phyloP scores from a whole-genome alignment of 2,888 invertebrate genomes.

The Sturmia bella region DNA sequence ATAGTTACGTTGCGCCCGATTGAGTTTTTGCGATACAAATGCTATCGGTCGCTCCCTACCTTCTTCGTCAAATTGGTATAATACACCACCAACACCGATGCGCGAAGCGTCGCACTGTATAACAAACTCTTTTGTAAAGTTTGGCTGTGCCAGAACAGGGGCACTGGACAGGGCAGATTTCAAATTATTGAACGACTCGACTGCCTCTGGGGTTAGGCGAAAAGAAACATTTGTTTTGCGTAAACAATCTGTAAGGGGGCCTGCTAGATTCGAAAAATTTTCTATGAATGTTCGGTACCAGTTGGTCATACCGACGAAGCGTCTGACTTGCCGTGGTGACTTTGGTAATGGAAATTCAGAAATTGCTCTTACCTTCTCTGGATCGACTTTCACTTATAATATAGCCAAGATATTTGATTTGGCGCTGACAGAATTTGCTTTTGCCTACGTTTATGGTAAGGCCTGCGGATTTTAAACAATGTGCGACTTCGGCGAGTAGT shows the following conservation, averaged over 20 bases:
- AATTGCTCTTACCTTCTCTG: constrained; percentile 23
- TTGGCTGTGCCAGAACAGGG: background rate
- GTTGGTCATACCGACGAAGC: constrained; percentile 1
- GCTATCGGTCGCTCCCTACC: background rate
- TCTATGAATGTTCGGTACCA: constrained; percentile 3
- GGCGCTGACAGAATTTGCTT: background rate
- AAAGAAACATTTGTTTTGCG: background rate
- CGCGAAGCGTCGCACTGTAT: background rate
- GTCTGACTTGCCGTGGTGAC: constrained; percentile 23
- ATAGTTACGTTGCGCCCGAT: background rate
- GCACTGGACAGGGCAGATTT: background rate
- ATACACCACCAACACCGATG: background rate
- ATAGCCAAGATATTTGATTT: constrained; percentile 52
- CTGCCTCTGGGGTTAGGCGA: background rate
- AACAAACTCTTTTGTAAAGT: background rate
- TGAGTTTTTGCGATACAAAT: background rate
- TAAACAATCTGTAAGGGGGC: background rate
- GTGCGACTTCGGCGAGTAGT: background rate
- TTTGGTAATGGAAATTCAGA: constrained; percentile 50
- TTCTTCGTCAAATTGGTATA: background rate
- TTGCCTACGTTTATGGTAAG: constrained; percentile 58
- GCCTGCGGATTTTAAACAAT: background rate
- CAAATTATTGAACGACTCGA: background rate
- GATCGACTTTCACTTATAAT: constrained; percentile 42
- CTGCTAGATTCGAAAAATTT: constrained; percentile 5